These are phyloP conservation scores for Apostichopus parvimensis DNA, from an alignment of 35 echinoderm and acorn worm species.

Conservation along the genomic window DNA sequence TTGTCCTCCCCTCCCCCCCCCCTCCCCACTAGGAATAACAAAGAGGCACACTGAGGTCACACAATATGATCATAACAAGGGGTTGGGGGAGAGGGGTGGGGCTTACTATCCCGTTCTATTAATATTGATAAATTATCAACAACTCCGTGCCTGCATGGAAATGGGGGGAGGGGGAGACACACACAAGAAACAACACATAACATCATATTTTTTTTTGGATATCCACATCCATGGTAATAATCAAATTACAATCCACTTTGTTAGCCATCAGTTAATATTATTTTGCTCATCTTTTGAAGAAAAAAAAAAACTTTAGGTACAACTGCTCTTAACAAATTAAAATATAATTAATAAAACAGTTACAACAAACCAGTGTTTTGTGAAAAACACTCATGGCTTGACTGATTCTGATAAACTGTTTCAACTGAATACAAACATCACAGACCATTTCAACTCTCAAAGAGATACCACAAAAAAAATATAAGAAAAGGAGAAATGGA, in stretches of 20 bases:
- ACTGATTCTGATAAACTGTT: not conserved
- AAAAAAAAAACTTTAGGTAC: not conserved
- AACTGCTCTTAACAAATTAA: not conserved
- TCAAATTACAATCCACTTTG: slow-evolving; percentile 1
- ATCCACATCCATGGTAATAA: not conserved
- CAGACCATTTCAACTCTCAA: too few species aligned
- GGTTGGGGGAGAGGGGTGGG: too few species aligned
- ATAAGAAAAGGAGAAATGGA: not conserved
- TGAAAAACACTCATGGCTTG: not conserved
- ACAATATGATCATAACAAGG: too few species aligned
- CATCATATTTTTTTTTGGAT: not conserved
- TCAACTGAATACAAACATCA: not conserved
- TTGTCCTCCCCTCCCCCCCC: too few species aligned
- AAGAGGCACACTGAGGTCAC: too few species aligned
- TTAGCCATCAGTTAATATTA: not conserved
- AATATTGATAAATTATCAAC: not conserved
- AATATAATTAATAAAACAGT: not conserved
- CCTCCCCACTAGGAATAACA: too few species aligned
- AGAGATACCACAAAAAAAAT: too few species aligned
- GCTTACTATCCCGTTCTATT: too few species aligned
- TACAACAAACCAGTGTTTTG: not conserved
- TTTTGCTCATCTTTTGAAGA: not conserved
- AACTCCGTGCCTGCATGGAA: not conserved
- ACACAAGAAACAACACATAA: not conserved
- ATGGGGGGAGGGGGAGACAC: not conserved